Percentiles rank a stretch among this genome's conserved stretches.
Conservation (phyloP, 2,797 vertebrate species). For the Parambassis ranga region DNA sequence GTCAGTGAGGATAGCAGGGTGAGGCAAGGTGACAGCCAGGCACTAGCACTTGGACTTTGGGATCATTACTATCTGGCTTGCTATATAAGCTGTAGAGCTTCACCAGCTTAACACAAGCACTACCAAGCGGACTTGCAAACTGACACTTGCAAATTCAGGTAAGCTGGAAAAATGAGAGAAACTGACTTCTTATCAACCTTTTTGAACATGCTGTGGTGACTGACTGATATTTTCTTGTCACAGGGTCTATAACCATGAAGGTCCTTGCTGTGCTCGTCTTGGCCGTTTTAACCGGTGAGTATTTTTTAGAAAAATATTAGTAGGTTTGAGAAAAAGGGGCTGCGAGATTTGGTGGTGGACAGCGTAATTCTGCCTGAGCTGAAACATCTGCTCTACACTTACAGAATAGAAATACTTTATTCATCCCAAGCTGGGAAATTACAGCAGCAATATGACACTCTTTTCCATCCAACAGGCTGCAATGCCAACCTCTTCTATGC, state of each 20-base stretch:
- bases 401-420: too few relatives aligned
- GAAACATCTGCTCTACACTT: not conserved
- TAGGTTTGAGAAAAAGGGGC: too few relatives aligned
- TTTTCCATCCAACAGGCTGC: conserved; percentile 65
- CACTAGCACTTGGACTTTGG: conserved; percentile 73
- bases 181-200: not conserved
- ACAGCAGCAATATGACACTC: not conserved
- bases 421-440: too few relatives aligned
- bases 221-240: not conserved
- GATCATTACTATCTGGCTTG: conserved; percentile 31
- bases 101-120: conserved; percentile 37
- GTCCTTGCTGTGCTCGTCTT: conserved; percentile 71
- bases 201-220: not conserved
- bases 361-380: too few relatives aligned
- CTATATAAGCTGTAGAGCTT: conserved; percentile 59
- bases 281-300: conserved; percentile 74
- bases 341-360: too few relatives aligned
- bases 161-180: conserved; percentile 15
- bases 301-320: not conserved
- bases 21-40: conserved; percentile 65
- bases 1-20: conserved; percentile 28
- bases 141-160: conserved; percentile 57
- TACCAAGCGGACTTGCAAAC: conserved; percentile 42
- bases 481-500: conserved; percentile 78
- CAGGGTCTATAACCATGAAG: conserved; percentile 71